A percentile compares a stretch with the other conserved stretches of the same genome.
Evolutionary conservation across 1,140 invertebrate species (phyloP).

Genomic region (Chrysopa pallens): DNA sequence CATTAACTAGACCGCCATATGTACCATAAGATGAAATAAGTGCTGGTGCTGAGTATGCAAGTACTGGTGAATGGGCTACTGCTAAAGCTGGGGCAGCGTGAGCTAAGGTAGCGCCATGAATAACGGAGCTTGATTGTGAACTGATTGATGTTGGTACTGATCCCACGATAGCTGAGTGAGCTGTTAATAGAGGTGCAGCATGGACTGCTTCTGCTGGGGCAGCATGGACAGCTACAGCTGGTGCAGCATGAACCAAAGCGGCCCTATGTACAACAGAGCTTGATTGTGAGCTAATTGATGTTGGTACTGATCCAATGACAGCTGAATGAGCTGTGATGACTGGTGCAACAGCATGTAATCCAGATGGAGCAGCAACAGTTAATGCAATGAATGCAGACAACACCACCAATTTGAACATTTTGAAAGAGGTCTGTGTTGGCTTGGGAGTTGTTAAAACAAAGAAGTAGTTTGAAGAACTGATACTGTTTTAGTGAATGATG

Average conservation of each 20-base stretch:
- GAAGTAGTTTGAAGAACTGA: too few relatives aligned
- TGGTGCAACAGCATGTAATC: conserved; percentile 7
- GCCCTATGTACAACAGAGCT: conserved; percentile 13
- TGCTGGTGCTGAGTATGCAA: too few relatives aligned
- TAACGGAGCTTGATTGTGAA: too few relatives aligned
- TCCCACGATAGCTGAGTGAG: neutral
- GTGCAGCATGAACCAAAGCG: conserved; percentile 12
- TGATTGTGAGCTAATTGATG: conserved; percentile 27
- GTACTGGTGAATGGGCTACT: too few relatives aligned
- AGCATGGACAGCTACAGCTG: conserved; percentile 9
- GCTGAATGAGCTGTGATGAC: conserved; percentile 13
- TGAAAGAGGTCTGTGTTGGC: conserved; percentile 3
- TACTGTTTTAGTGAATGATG: too few relatives aligned
- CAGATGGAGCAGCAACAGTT: conserved; percentile 20
- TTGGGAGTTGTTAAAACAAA: neutral
- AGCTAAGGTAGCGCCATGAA: too few relatives aligned
- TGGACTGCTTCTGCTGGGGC: conserved; percentile 11
- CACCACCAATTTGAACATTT: too few relatives aligned
- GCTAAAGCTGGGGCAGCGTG: too few relatives aligned
- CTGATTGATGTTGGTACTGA: too few relatives aligned
- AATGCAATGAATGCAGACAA: too few relatives aligned
- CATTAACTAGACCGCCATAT: too few relatives aligned
- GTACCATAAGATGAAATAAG: too few relatives aligned
- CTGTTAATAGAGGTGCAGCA: neutral
- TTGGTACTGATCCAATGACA: conserved; percentile 25